Evolutionary conservation across 1,140 invertebrate genomes (phyloP), one percentile per base, ranked within the genome.

Genomic region (Drosophila subobscura): DNA sequence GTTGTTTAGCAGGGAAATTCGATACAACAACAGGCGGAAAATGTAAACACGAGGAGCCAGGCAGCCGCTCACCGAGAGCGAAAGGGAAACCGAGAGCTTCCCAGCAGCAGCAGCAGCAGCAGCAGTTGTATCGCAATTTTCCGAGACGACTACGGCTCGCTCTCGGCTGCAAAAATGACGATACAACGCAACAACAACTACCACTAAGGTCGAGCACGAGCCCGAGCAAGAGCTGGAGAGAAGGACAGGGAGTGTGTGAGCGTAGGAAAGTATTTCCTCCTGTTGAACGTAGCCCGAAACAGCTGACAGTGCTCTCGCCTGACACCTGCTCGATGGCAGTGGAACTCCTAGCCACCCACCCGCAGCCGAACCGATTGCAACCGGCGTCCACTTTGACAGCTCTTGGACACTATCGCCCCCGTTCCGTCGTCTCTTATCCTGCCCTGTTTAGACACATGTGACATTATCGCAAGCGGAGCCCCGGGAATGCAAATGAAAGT

Each of bases 301-400:
- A 77, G 74, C 74, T 77, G 73, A 53, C 65, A 64, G 52, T 41
- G 57, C 64, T 37, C 56, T 42, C 56, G 67, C 50, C 55, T 79
- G 79, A 81, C 77, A 86, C 77, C 80, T 79, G 78, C 68, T 81
- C 10, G 54, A 16, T 25, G 41, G n/a, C 33, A 14, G 4, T 20
- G 16, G 16, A 20, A 20, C 16, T 20, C 29, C 16, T 14, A 6
- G 5, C 25, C 16, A 20, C 25, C 25, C 5, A 7, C 3, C 29
- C 7, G 7, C 29, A 10, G 29, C 60, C 54, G 23, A 61, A 46
- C 23, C 27, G 50, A 50, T 52, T 42, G 23, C 50, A 55, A 88
- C 83, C 83, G 83, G 83, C 83, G 83, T 79, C 83, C 83, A 79
- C 40, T 83, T 79, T 88, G 83, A 88, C 84, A 88, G 75, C 54